Evolutionary conservation across 1,140 invertebrate species (phyloP).

Genomic region (Halyomorpha halys): DNA sequence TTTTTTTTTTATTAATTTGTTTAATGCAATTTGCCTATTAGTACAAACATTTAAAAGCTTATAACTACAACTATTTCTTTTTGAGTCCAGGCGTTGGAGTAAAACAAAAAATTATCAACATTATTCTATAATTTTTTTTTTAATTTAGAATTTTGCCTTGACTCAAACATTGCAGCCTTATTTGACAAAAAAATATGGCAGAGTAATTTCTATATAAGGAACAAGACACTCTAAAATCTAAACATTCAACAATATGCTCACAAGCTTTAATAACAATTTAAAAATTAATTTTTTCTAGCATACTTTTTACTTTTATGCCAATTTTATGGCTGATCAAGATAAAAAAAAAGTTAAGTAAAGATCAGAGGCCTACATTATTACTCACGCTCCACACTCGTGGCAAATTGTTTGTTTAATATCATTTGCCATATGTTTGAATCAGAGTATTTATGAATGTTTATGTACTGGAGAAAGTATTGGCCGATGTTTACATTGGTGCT

Average conservation of each 20-base stretch:
- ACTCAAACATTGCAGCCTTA: background rate
- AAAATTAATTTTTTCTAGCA: too few species aligned
- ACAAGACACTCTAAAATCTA: constrained; percentile 11
- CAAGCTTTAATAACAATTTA: too few species aligned
- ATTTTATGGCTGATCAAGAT: background rate
- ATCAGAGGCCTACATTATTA: constrained; percentile 16
- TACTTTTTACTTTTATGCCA: background rate
- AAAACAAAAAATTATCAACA: too few species aligned
- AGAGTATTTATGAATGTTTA: too few species aligned
- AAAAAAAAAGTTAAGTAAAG: background rate
- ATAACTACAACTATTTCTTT: constrained; percentile 18
- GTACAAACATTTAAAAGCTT: constrained; percentile 15
- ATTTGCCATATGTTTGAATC: too few species aligned
- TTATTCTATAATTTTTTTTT: background rate
- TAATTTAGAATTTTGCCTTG: background rate
- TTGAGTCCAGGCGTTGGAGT: background rate
- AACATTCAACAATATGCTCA: constrained; percentile 1
- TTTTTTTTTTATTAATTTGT: background rate
- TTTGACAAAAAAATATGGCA: constrained; percentile 5
- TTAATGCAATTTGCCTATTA: constrained; percentile 11
- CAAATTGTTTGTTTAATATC: too few species aligned
- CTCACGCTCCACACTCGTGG: too few species aligned
- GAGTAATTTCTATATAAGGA: constrained; percentile 13
- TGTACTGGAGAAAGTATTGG: too few species aligned
- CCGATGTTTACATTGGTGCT: too few species aligned